Conservation (phyloP, 2,113 vertebrate species). For the Atrichornis clamosus region DNA sequence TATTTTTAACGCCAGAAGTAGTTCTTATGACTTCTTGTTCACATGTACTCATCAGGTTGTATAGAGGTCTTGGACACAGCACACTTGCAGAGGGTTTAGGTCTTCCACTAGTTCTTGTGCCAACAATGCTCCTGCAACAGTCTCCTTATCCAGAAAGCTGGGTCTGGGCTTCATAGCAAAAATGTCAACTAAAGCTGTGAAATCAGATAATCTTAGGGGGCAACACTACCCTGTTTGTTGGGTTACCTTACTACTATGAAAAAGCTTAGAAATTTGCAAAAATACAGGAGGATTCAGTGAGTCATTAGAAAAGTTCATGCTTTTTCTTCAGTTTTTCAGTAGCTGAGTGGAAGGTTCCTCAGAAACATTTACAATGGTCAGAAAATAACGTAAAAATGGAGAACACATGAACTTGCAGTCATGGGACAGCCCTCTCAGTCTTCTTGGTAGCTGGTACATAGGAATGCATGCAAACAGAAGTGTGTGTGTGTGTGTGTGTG, state of each 20-base stretch:
- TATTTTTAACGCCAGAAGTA: not conserved
- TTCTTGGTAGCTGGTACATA: not conserved
- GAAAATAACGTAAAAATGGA: not conserved
- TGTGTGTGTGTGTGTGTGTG: accelerated
- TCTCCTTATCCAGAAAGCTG: not conserved
- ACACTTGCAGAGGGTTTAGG: not conserved
- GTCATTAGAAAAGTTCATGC: not conserved
- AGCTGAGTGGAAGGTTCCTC: not conserved
- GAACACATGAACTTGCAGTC: not conserved
- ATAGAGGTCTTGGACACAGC: not conserved
- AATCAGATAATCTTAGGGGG: not conserved
- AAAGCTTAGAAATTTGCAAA: not conserved
- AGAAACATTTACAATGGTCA: not conserved
- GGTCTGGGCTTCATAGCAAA: not conserved
- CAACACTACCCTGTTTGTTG: accelerated
- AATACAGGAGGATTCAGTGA: not conserved
- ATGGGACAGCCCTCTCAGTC: not conserved
- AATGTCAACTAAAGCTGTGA: not conserved
- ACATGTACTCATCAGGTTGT: not conserved
- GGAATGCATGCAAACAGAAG: not conserved
- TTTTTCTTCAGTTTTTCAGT: not conserved
- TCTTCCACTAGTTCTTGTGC: not conserved
- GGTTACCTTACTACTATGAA: not conserved
- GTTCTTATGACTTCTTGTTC: not conserved
- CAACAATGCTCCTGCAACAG: not conserved